phyloP scores from a whole-genome alignment of 2,888 invertebrate species.

The Mimas tiliae region DNA sequence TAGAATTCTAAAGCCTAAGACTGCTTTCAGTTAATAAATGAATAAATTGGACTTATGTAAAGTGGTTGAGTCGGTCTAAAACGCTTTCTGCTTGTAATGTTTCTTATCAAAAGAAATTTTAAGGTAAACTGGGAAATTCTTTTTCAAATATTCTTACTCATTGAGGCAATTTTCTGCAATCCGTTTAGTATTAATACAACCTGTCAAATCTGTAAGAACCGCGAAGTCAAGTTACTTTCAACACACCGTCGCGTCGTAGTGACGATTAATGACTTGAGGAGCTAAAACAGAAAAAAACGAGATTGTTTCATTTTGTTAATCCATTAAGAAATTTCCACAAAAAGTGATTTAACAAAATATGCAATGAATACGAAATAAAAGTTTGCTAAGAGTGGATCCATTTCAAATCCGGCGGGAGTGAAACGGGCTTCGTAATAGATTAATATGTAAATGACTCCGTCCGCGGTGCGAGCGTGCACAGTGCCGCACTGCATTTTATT shows the following conservation, averaged over 20 bases:
- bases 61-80: not conserved
- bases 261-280: constrained; percentile 3
- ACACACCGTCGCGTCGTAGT: not conserved
- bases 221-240: constrained; percentile 1
- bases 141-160: constrained; percentile 1
- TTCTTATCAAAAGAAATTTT: not conserved
- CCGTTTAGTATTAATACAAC: constrained; percentile 2
- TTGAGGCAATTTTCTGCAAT: not conserved
- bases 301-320: constrained; percentile 20
- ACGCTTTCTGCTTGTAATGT: not conserved
- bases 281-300: not conserved
- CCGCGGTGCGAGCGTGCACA: not conserved
- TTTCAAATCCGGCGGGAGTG: constrained; percentile 33
- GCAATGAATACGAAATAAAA: constrained; percentile 26
- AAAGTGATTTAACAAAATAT: constrained; percentile 23
- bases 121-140: not conserved
- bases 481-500: constrained; percentile 11
- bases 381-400: constrained; percentile 31
- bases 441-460: constrained; percentile 43
- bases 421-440: constrained; percentile 41
- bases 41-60: no score
- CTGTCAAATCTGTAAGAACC: constrained; percentile 14
- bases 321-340: constrained; percentile 24
- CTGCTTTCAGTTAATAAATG: no score
- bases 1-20: no score